Conservation (phyloP, 2,113 vertebrate genomes). For the Anarrhichthys ocellatus region DNA sequence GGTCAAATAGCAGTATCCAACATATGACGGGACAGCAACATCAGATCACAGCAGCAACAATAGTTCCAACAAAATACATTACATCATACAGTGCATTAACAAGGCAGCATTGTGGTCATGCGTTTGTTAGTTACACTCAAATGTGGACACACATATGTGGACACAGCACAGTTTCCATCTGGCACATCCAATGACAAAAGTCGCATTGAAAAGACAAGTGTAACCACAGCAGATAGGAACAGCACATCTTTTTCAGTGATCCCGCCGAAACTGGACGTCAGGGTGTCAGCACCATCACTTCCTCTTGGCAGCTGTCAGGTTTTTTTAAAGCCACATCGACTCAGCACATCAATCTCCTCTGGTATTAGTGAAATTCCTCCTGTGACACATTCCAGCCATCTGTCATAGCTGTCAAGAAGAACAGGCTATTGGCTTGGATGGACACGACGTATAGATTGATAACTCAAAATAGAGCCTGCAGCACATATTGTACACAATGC, state of each 20-base stretch:
- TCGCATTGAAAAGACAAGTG: too few relatives aligned
- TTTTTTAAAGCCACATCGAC: not conserved
- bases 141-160: too few relatives aligned
- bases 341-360: not conserved
- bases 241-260: not conserved
- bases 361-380: not conserved
- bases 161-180: too few relatives aligned
- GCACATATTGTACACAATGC: not conserved
- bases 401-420: constrained; percentile 6
- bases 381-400: not conserved
- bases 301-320: not conserved
- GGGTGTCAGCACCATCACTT: not conserved
- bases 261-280: not conserved
- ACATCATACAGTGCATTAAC: too few relatives aligned
- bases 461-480: constrained; percentile 6
- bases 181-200: too few relatives aligned
- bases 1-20: too few relatives aligned
- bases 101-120: too few relatives aligned
- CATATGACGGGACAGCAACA: too few relatives aligned
- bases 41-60: too few relatives aligned
- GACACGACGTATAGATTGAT: not conserved
- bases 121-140: too few relatives aligned
- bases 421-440: not conserved
- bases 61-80: too few relatives aligned
- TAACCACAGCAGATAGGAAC: not conserved